Conservation (phyloP, 2,888 invertebrate species). For the Dendrolimus pini region DNA sequence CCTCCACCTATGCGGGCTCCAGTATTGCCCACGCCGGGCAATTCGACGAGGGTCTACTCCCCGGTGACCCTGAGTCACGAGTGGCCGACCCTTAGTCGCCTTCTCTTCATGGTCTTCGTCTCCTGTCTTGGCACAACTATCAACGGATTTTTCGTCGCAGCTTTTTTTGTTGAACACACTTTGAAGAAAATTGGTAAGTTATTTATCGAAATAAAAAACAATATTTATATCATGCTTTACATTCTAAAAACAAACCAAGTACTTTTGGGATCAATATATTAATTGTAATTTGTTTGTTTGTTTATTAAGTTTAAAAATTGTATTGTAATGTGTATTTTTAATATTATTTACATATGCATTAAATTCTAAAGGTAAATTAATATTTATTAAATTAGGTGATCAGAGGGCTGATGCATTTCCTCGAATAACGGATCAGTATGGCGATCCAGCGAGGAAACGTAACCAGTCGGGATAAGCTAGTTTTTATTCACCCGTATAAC, state of each 20-base stretch:
- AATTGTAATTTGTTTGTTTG: no score
- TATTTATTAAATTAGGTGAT: no score
- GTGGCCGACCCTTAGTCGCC: constrained; percentile 81
- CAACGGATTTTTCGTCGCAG: constrained; percentile 39
- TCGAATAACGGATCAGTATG: no score
- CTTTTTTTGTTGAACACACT: constrained; percentile 34
- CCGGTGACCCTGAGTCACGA: constrained; percentile 80
- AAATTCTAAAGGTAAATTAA: no score
- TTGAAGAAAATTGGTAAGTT: constrained; percentile 32
- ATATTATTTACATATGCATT: no score
- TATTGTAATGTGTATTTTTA: no score
- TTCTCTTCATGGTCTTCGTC: constrained; percentile 61
- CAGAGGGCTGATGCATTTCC: no score
- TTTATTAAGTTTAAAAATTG: no score
- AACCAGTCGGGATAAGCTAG: no score
- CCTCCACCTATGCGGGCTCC: neutral
- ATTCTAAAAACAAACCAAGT: neutral
- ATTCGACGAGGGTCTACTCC: constrained; percentile 41
- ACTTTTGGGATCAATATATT: no score
- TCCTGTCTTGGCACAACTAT: constrained; percentile 24
- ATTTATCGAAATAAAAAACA: neutral
- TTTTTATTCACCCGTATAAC: no score
- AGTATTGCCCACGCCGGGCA: constrained; percentile 4
- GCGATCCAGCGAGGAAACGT: no score
- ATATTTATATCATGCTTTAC: neutral